Evolutionary conservation across 2,888 invertebrate species (phyloP), one percentile per base, ranked within the genome.

Genomic region (Dastarcus helophoroides): DNA sequence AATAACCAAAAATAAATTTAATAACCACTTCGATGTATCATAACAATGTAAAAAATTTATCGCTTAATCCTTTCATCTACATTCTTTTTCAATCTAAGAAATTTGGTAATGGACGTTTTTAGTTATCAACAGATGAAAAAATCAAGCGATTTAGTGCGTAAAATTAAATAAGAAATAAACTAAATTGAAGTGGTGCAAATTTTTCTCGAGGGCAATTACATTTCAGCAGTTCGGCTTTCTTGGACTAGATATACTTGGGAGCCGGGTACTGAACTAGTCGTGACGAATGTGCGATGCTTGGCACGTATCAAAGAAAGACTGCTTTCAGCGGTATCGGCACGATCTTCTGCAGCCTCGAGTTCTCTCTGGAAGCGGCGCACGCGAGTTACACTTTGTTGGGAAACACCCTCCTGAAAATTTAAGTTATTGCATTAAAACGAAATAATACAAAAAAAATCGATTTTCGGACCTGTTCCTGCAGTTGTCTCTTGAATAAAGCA

Each of bases 301-400:
- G 94, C 90, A 56, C 94, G 83, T 71, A 94, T 91, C 64, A 94
- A 72, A 51, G 83, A 80, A 62, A 94, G 74, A 66, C 85, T 91
- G 73, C 84, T 85, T 69, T 94, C 93, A 50, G 93, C 93, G 50
- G 76, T 76, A 55, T 94, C 93, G 52, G 93, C 93, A 51, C 94
- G 85, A 65, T 93, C 93, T 64, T 95, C 94, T 46, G 94, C 94
- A 31, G 94, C 93, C 64, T 95, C 94, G 61, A 95, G 68, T 68
- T 95, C 94, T 54, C 94, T 81, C 67, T 95, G 94, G 91, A 94
- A 94, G 68, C 93, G 82, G 64, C 94, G 89, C 50, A 93, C 93
- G 62, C 94, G 78, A 62, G 90, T 90, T 52, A 94, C 82, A 65
- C 81, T 86, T 67, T 89, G 89, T 64, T 79, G 79, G 49, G 89